Percentiles rank a stretch among this genome's conserved stretches.
Evolutionary conservation across 2,888 invertebrate genomes (phyloP).

Genomic region (Sthenelais limicola): DNA sequence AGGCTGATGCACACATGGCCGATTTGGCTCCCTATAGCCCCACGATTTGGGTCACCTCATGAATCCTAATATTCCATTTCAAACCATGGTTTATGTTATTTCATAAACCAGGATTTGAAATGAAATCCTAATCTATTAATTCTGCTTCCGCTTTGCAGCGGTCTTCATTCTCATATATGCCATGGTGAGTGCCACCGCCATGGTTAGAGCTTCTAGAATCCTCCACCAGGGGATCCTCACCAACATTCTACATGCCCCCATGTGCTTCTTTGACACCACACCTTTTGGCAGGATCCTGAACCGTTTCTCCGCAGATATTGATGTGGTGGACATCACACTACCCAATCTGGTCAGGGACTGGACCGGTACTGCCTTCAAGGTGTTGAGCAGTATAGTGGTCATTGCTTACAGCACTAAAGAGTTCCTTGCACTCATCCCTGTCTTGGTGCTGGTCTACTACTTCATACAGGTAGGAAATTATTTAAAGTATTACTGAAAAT

Average conservation of each 20-base stretch:
- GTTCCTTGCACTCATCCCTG: slow-evolving; percentile 84
- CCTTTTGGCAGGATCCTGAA: slow-evolving; percentile 93
- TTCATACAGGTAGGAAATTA: slow-evolving; percentile 81
- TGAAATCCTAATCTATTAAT: no score
- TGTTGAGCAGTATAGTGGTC: slow-evolving; percentile 83
- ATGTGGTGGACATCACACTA: slow-evolving; percentile 92
- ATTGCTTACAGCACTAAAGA: slow-evolving; percentile 94
- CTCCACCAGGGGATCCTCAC: slow-evolving; percentile 33
- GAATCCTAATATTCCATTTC: no score
- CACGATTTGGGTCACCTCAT: no score
- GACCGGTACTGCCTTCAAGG: slow-evolving; percentile 87
- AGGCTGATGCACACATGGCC: no score
- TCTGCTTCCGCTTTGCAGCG: slow-evolving; percentile 56
- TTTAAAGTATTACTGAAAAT: no score
- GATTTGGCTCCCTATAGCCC: no score
- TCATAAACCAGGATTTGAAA: no score
- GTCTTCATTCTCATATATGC: slow-evolving; percentile 52
- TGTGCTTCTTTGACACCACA: slow-evolving; percentile 90
- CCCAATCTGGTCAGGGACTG: slow-evolving; percentile 95
- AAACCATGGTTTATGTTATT: no score
- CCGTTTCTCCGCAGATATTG: slow-evolving; percentile 92
- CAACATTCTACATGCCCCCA: slow-evolving; percentile 75
- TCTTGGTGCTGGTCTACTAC: slow-evolving; percentile 87
- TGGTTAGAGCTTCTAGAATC: slow-evolving; percentile 55
- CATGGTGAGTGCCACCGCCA: slow-evolving; percentile 53